A percentile compares a stretch with the other conserved stretches of the same genome.
Conservation (phyloP, 2,113 vertebrate genomes). For the Dolichallabes microphthalmus region DNA sequence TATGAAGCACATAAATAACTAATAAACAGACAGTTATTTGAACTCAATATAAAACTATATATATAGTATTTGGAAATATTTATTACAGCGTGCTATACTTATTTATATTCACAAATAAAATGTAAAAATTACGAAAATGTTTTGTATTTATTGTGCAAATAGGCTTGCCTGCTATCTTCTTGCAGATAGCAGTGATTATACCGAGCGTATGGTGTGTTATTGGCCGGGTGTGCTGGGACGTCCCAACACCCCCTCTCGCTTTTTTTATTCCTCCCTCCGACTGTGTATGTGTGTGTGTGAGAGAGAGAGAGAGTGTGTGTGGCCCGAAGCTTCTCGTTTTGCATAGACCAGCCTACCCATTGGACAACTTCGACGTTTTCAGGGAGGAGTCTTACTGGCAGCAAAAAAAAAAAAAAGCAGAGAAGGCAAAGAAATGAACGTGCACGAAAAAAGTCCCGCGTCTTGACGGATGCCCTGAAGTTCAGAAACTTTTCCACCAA, state of each 20-base stretch:
- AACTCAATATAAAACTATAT: neutral
- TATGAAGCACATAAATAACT: neutral
- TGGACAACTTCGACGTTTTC: slow-evolving; percentile 66
- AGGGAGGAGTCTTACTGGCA: slow-evolving; percentile 74
- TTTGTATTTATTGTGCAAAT: neutral
- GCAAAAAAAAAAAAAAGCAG: slow-evolving; percentile 48
- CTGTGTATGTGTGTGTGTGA: neutral
- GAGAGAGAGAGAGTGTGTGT: slow-evolving; percentile 60
- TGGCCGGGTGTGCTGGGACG: slow-evolving; percentile 66
- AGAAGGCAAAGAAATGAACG: slow-evolving; percentile 53
- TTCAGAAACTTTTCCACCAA: slow-evolving; percentile 83
- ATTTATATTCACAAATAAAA: neutral
- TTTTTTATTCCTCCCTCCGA: neutral
- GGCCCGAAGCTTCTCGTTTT: slow-evolving; percentile 64
- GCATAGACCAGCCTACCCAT: slow-evolving; percentile 68
- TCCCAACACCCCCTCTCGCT: slow-evolving; percentile 65
- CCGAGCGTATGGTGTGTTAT: slow-evolving; percentile 47
- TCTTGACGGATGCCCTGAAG: slow-evolving; percentile 93
- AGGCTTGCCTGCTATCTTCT: slow-evolving; percentile 1
- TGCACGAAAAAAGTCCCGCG: slow-evolving; percentile 81
- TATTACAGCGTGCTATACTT: neutral
- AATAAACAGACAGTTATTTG: neutral
- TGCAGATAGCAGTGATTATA: neutral
- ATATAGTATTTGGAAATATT: neutral
- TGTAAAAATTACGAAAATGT: neutral